Percentiles rank a stretch among this genome's conserved stretches.
These are phyloP conservation scores for Steromphala cineraria DNA, from an alignment of 2,888 invertebrate species.

Conservation along the genomic window DNA sequence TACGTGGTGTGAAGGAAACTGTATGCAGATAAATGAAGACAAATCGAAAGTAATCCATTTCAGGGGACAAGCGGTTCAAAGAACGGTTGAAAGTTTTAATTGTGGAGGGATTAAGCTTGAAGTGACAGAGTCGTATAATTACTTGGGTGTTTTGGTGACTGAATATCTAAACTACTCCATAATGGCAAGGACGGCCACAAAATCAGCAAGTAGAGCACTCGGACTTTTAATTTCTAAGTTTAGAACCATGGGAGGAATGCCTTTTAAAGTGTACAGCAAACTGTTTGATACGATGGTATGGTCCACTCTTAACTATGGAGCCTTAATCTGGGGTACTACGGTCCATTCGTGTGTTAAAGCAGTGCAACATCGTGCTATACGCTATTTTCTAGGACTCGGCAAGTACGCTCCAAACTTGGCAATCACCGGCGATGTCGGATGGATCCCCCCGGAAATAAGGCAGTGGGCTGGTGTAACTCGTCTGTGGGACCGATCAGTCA, in stretches of 20 bases:
- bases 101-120: no score
- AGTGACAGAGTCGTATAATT: no score
- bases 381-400: background rate
- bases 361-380: background rate
- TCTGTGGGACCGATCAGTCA: background rate
- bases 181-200: background rate
- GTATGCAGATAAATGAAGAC: background rate
- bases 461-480: background rate
- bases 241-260: no score
- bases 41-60: constrained; percentile 2
- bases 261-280: no score
- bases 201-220: background rate
- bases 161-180: background rate
- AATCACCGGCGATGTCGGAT: background rate
- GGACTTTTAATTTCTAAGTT: no score
- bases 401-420: background rate
- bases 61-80: background rate
- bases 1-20: no score
- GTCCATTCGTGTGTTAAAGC: no score
- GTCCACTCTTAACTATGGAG: no score
- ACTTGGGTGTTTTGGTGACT: no score
- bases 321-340: background rate
- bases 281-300: background rate
- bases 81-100: background rate
- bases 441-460: background rate